Percentiles rank a stretch among this genome's conserved stretches.
These are phyloP conservation scores for Diadumene lineata DNA, from an alignment of 92 coral and sea anemone genomes.

Conservation along the genomic window DNA sequence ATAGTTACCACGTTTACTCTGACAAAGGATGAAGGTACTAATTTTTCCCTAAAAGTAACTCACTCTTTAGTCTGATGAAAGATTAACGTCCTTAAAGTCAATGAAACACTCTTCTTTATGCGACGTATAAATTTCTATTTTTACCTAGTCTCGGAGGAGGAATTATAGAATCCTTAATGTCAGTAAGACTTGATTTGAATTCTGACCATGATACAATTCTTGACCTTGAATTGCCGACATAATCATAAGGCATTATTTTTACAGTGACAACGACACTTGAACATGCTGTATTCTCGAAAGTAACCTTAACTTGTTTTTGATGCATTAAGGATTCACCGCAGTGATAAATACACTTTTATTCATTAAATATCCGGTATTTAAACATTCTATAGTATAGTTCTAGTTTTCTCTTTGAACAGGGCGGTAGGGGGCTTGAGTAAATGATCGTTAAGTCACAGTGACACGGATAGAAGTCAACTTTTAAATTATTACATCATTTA, in stretches of 20 bases:
- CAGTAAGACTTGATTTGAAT: not conserved
- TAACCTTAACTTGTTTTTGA: slow-evolving; percentile 2
- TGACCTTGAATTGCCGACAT: not conserved
- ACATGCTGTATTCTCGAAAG: not conserved
- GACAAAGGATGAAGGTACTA: too few relatives aligned
- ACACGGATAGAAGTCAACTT: not conserved
- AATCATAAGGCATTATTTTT: not conserved
- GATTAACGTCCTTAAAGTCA: not conserved
- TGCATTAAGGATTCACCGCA: not conserved
- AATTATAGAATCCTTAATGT: not conserved
- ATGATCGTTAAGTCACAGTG: slow-evolving; percentile 26
- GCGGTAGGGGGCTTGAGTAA: slow-evolving; percentile 19
- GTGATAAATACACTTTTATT: slow-evolving; percentile 9
- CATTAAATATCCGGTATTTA: slow-evolving; percentile 11
- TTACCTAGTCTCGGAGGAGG: not conserved
- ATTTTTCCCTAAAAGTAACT: too few relatives aligned
- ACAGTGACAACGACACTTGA: not conserved
- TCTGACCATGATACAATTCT: not conserved
- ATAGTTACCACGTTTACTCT: too few relatives aligned
- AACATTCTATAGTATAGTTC: slow-evolving; percentile 12
- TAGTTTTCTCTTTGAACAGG: slow-evolving; percentile 2
- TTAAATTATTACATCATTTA: not conserved
- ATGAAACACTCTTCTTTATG: not conserved
- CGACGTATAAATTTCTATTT: not conserved
- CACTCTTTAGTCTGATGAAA: not conserved